phyloP scores from a whole-genome alignment of 2,888 invertebrate genomes.

The Sphaeridia pumilis region DNA sequence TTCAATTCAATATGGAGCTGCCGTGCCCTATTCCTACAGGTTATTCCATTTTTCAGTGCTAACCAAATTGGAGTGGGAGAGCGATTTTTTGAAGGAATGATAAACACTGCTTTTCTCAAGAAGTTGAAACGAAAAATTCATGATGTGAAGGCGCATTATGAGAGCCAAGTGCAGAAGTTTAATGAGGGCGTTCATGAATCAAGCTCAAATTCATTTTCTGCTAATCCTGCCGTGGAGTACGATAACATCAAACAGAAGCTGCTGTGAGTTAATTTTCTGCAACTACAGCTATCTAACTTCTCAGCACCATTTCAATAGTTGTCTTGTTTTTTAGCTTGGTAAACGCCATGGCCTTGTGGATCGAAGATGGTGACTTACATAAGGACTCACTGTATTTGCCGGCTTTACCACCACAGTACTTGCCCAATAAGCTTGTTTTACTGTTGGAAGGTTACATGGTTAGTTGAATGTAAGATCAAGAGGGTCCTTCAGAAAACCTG shows the following conservation, averaged over 20 bases:
- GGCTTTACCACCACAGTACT: constrained; percentile 60
- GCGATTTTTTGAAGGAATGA: constrained; percentile 60
- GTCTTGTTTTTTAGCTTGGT: constrained; percentile 44
- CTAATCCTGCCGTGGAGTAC: constrained; percentile 23
- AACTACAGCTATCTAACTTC: too few species aligned
- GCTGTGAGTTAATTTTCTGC: constrained; percentile 36
- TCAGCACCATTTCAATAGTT: background rate
- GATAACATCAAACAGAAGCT: constrained; percentile 37
- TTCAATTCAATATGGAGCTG: background rate
- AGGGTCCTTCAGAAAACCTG: too few species aligned
- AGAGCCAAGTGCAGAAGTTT: constrained; percentile 38
- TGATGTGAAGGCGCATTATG: constrained; percentile 51
- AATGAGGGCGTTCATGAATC: constrained; percentile 9
- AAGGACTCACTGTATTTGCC: constrained; percentile 53
- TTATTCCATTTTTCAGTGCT: constrained; percentile 39
- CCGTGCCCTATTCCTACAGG: background rate
- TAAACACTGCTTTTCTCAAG: constrained; percentile 54
- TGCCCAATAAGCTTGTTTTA: constrained; percentile 50
- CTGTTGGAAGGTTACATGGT: constrained; percentile 52
- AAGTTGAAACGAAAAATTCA: constrained; percentile 56
- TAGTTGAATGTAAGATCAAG: background rate
- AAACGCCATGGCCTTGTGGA: constrained; percentile 57
- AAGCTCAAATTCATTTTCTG: constrained; percentile 10
- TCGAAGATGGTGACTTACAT: constrained; percentile 64
- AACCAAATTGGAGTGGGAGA: constrained; percentile 54